Conservation (phyloP, 2,888 invertebrate species). For the Amblyteles armatorius region DNA sequence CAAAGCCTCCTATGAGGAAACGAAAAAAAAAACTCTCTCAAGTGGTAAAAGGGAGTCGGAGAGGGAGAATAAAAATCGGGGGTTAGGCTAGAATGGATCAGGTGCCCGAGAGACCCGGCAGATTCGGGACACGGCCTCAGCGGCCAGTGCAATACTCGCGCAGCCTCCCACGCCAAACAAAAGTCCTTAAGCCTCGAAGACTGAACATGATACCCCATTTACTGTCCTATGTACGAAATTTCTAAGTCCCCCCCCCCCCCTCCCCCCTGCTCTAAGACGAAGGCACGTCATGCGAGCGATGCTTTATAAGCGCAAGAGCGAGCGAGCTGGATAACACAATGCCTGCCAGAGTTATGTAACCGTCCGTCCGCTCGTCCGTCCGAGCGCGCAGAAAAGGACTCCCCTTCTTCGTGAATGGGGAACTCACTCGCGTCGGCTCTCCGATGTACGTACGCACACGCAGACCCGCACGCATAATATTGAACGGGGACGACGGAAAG, state of each 20-base stretch:
- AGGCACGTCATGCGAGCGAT: constrained; percentile 59
- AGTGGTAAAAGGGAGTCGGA: constrained; percentile 18
- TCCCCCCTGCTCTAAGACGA: constrained; percentile 53
- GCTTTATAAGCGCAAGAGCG: constrained; percentile 40
- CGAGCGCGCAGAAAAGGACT: constrained; percentile 71
- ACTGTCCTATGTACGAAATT: constrained; percentile 82
- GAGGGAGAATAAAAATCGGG: constrained; percentile 40
- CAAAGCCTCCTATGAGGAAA: background rate
- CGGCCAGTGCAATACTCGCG: constrained; percentile 69
- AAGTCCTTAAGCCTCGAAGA: constrained; percentile 84
- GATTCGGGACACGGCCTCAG: constrained; percentile 24
- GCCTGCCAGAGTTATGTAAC: constrained; percentile 81
- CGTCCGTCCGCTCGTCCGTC: constrained; percentile 76
- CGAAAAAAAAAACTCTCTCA: constrained; percentile 41
- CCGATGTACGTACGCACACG: constrained; percentile 27
- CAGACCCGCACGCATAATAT: background rate
- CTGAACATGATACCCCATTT: constrained; percentile 85
- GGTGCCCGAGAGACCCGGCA: constrained; percentile 68
- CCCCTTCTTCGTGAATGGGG: constrained; percentile 56
- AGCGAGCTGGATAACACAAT: constrained; percentile 75
- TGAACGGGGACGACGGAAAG: constrained; percentile 6
- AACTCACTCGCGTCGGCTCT: constrained; percentile 26
- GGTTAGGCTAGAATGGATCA: constrained; percentile 76
- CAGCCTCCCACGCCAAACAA: constrained; percentile 85
- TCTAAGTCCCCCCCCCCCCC: constrained; percentile 76